These are phyloP conservation scores for Asteroscopus sphinx DNA, from an alignment of 2,888 invertebrate genomes.

Conservation along the genomic window DNA sequence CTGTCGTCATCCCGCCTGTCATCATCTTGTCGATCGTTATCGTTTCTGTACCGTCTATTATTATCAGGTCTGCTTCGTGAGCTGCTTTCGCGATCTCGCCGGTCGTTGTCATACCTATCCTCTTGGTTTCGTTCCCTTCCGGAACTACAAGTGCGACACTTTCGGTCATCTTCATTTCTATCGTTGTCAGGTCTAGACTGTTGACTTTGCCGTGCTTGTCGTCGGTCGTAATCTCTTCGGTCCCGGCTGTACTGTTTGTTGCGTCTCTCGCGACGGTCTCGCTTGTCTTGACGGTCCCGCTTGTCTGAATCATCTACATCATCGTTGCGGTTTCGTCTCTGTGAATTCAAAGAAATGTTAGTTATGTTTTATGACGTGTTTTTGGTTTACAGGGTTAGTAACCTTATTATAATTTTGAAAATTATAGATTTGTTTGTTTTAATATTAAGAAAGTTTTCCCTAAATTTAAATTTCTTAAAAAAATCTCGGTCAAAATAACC, in stretches of 20 bases:
- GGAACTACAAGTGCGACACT: no score
- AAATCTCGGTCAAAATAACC: no score
- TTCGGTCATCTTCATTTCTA: no score
- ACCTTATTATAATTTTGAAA: neutral
- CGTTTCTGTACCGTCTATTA: slow-evolving; percentile 1
- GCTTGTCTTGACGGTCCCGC: slow-evolving; percentile 1
- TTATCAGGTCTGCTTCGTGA: neutral
- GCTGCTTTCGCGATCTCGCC: no score
- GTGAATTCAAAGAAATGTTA: slow-evolving; percentile 13
- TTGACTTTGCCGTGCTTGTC: no score
- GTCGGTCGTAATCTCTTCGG: slow-evolving; percentile 1
- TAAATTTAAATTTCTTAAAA: no score
- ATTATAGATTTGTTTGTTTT: no score
- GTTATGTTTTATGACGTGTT: neutral
- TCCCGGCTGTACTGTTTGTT: neutral
- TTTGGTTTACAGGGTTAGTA: neutral
- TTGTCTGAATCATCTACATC: slow-evolving; percentile 10
- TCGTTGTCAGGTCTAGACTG: no score
- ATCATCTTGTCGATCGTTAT: neutral
- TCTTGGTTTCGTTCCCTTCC: no score
- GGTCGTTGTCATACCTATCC: no score
- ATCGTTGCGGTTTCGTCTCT: slow-evolving; percentile 21
- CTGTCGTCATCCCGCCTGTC: no score
- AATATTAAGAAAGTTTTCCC: no score
- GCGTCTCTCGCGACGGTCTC: neutral